Evolutionary conservation across 1,140 invertebrate species (phyloP).

Genomic region (Polypedilum vanderplanki): DNA sequence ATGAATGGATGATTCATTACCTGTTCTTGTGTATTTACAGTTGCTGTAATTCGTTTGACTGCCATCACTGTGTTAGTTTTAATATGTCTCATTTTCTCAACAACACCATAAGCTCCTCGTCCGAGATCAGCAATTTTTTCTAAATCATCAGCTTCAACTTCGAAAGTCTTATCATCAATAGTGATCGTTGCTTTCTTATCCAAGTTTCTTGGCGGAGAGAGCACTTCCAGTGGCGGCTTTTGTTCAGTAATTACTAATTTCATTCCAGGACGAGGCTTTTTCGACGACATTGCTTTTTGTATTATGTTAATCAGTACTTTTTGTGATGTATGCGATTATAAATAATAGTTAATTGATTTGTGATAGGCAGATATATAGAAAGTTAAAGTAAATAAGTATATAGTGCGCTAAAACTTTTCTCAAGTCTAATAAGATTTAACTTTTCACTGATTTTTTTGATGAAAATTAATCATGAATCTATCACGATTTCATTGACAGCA

Average conservation of each 20-base stretch:
- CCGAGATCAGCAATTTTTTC: conserved; percentile 84
- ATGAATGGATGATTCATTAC: conserved; percentile 21
- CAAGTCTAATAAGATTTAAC: neutral
- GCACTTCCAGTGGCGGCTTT: neutral
- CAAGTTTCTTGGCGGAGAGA: conserved; percentile 64
- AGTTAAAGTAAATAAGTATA: neutral
- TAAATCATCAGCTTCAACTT: conserved; percentile 85
- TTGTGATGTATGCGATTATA: neutral
- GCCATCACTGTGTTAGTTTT: conserved; percentile 86
- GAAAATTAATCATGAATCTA: neutral
- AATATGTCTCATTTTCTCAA: conserved; percentile 91
- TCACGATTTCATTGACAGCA: too few relatives aligned
- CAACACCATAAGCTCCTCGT: conserved; percentile 90
- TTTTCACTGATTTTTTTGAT: neutral
- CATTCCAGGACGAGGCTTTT: conserved; percentile 6
- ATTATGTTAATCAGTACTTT: neutral
- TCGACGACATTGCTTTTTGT: conserved; percentile 3
- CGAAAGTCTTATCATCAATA: conserved; percentile 76
- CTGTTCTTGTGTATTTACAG: conserved; percentile 81
- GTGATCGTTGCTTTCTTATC: conserved; percentile 81
- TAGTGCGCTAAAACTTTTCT: neutral
- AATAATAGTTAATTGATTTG: neutral
- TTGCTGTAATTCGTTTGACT: conserved; percentile 92
- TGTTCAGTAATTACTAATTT: neutral
- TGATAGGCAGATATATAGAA: neutral